Conservation (phyloP, 2,888 invertebrate species). For the Lithosia quadra region DNA sequence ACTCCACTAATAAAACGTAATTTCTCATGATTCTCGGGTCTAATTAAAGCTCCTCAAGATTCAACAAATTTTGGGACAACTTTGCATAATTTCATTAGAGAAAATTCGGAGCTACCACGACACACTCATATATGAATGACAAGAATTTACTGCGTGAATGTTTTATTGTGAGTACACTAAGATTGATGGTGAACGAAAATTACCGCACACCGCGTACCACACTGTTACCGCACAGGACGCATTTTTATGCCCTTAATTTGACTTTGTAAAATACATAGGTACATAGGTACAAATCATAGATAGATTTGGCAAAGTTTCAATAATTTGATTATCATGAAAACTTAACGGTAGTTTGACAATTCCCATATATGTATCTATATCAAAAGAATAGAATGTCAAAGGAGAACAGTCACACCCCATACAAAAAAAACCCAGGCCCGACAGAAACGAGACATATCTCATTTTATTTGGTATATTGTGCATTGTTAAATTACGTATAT, state of each 20-base stretch:
- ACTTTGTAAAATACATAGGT: not conserved
- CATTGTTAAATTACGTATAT: too few species aligned
- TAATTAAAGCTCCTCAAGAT: slow-evolving; percentile 30
- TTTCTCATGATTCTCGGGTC: slow-evolving; percentile 10
- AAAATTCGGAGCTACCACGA: slow-evolving; percentile 21
- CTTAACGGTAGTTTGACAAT: too few species aligned
- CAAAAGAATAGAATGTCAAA: too few species aligned
- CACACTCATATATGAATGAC: slow-evolving; percentile 13
- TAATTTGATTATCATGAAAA: too few species aligned
- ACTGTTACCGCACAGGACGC: not conserved
- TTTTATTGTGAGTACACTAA: slow-evolving; percentile 11
- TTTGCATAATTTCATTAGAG: slow-evolving; percentile 40
- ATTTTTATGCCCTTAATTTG: not conserved
- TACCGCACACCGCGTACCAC: not conserved
- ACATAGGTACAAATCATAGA: too few species aligned
- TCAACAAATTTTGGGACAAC: slow-evolving; percentile 24
- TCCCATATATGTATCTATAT: too few species aligned
- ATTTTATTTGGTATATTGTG: too few species aligned
- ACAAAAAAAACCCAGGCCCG: too few species aligned
- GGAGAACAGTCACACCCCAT: too few species aligned
- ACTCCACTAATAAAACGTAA: slow-evolving; percentile 10
- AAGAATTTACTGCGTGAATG: slow-evolving; percentile 18
- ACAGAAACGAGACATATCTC: too few species aligned
- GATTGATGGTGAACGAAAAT: not conserved
- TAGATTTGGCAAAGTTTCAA: too few species aligned